phyloP scores from a whole-genome alignment of 2,888 invertebrate genomes.

The Latheticus oryzae region DNA sequence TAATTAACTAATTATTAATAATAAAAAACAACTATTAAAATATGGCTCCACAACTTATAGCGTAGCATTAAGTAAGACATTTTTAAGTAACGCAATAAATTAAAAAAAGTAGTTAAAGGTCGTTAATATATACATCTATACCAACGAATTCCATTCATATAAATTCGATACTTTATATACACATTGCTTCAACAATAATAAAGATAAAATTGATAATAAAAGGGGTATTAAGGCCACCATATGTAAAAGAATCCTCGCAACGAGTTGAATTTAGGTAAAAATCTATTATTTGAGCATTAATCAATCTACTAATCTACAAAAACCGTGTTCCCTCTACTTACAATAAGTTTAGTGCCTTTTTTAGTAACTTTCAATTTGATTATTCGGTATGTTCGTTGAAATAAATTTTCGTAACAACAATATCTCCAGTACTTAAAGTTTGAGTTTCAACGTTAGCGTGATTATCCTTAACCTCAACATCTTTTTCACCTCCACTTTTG shows the following conservation, averaged over 20 bases:
- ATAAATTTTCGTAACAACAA: constrained; percentile 88
- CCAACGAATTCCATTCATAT: constrained; percentile 6
- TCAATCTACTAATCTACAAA: constrained; percentile 3
- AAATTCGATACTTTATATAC: constrained; percentile 25
- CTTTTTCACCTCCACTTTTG: constrained; percentile 55
- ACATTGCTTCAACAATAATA: constrained; percentile 13
- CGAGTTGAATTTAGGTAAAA: constrained; percentile 9
- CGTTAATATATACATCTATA: constrained; percentile 30
- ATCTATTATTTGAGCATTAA: constrained; percentile 41
- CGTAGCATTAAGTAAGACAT: constrained; percentile 22
- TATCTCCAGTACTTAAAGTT: constrained; percentile 91
- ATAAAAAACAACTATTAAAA: constrained; percentile 31
- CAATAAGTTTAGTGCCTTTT: constrained; percentile 8
- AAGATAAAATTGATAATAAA: too few relatives aligned
- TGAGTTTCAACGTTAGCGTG: constrained; percentile 77
- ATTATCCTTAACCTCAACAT: constrained; percentile 61
- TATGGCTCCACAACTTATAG: constrained; percentile 31
- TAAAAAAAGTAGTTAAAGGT: constrained; percentile 11
- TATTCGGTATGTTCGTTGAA: constrained; percentile 60
- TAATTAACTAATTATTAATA: constrained; percentile 26
- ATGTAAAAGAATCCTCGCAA: constrained; percentile 11
- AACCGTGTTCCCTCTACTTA: constrained; percentile 18
- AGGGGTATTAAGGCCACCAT: constrained; percentile 23
- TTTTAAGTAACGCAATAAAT: constrained; percentile 28
- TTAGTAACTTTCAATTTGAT: background rate